Evolutionary conservation across 2,797 vertebrate genomes (phyloP), one percentile per base, ranked within the genome.

Genomic region (Hephaestus fuliginosus): DNA sequence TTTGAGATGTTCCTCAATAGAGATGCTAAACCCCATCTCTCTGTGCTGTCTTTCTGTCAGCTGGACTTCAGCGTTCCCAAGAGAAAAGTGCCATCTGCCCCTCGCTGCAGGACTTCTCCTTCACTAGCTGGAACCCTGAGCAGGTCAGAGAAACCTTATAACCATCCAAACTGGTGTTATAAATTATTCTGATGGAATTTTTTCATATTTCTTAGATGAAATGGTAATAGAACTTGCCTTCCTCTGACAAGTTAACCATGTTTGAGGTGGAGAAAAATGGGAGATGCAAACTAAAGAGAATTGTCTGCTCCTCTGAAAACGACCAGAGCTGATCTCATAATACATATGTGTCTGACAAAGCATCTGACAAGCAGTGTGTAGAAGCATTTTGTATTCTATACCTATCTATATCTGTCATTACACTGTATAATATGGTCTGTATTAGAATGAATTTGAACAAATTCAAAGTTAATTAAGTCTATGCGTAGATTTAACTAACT

Each of bases 61-160:
- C 58, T 0, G 86, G 95, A 77, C 90, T 99, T 44, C 84, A 93
- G 64, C 93, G 84, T 18, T 95, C 95, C 52, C 64, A 89, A 18
- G 96, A 98, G 69, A 96, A 96, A 62, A 93, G 87, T 46, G 93
- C 84, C 75, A 96, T 99, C 89, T 99, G 97, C 89, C 97, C 97
- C 5, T 97, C 98, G 0, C 92, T 99, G 88, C 93, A 96, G 4
- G 96, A 96, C 48, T 99, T 99, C 93, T 97, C 94, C 79, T 97
- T 98, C 78, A 97, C 96, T 1, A 92, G 96, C 51, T 97, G 97
- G 97, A 96, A 97, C 67, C 95, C 95, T 5, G 95, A 95, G 36
- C 95, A 96, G 94, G 96, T 96, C 75, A 93, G 93, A 77, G 0
- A 89, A 92, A 18, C 74, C 75, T 12, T 88, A 88, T 0, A 46